Conservation (phyloP, 2,888 invertebrate species). For the Rhopalosiphum nymphaeae region DNA sequence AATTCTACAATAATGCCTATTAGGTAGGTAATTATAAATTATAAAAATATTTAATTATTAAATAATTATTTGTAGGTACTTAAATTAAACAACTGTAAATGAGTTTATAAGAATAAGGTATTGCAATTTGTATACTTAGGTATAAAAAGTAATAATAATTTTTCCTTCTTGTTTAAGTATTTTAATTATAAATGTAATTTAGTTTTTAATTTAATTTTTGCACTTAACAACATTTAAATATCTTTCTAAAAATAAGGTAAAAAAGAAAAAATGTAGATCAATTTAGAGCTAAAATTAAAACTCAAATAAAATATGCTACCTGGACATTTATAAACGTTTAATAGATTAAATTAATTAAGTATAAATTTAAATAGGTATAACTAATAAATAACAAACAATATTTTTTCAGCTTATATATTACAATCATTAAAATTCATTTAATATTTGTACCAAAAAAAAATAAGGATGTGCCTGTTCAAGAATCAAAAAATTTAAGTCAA, state of each 20-base stretch:
- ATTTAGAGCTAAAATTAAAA: constrained; percentile 18
- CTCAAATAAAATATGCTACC: constrained; percentile 2
- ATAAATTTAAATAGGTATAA: background rate
- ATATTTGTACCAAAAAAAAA: constrained; percentile 21
- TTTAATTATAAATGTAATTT: constrained; percentile 3
- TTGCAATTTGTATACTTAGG: background rate
- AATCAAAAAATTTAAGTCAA: constrained; percentile 4
- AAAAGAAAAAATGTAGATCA: background rate
- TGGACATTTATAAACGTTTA: background rate
- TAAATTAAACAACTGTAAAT: background rate
- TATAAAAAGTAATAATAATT: background rate
- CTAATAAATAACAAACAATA: constrained; percentile 16
- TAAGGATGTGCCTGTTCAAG: background rate
- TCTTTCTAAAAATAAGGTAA: background rate
- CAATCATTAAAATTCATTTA: constrained; percentile 11
- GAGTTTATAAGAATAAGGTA: constrained; percentile 4
- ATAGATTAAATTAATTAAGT: background rate
- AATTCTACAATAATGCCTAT: too few relatives aligned
- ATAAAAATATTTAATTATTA: constrained; percentile 16
- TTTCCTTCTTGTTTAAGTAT: constrained; percentile 17
- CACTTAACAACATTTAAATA: background rate
- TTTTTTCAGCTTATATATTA: constrained; percentile 16
- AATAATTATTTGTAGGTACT: constrained; percentile 19
- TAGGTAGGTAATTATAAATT: constrained; percentile 9
- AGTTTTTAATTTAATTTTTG: background rate